Evolutionary conservation across 1,140 invertebrate species (phyloP), one percentile per base, ranked within the genome.

Genomic region (Drosophila ananassae): DNA sequence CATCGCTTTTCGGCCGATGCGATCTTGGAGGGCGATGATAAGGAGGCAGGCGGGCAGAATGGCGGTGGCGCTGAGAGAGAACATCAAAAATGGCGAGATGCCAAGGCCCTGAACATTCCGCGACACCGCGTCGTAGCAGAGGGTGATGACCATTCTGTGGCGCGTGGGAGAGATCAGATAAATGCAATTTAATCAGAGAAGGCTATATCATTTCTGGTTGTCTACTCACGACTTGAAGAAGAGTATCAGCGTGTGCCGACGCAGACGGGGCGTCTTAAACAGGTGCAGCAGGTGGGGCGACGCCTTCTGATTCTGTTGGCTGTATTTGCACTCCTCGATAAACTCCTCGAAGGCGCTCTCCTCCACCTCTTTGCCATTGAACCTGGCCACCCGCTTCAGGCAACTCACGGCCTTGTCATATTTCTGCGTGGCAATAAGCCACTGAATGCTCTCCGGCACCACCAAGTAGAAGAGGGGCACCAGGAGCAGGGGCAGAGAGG

Each of bases 91-190:
- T 12, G 94, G 93, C 41, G 93, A 94, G 66, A 92, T 92, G 55
- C 93, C 93, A 53, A 94, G 82, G 62, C 94, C 93, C 61, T 93
- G 92, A 39, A 94, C 93, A 81, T 95, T 94, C n/a, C 94, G 90
- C 0, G 94, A 93, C 58, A 95, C 93, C 2, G 94, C 94, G 79
- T 95, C 94, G 71, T 94, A 94, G 69, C 93, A 93, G 25, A 95
- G 89, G 13, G 93, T 94, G 72, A 95, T 92, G 28, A 95, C 92
- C 93, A 95, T 94, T 56, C 93, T 93, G 74, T 25, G 71, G 3
- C 34, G 34, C 34, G 52, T 53, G 67, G 28, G 55, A 10, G 34
- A n/a, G 77, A 44, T 21, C 44, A 10, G 34, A 12, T 44, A 28
- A 30, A 37, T 57, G 34, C 25, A 4, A 56, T 21, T 21, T 21